Base-by-base conservation (phyloP, 2,113 vertebrate genomes). In the Epinephelus lanceolatus region DNA sequence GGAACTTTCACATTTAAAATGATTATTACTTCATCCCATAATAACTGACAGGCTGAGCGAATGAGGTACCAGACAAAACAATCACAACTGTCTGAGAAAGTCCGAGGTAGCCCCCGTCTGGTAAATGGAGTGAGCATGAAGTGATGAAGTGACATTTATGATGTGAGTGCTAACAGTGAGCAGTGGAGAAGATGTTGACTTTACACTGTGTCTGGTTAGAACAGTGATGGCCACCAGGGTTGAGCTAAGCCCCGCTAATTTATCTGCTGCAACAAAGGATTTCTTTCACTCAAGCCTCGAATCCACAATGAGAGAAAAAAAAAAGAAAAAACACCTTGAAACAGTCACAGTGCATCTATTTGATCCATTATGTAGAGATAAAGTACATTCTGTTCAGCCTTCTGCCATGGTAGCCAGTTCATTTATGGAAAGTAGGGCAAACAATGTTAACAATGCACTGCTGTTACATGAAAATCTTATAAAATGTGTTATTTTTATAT, bases 121-220 rank as follows among this genome's bases (percentile, higher is more conserved):
- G 45, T 85, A 83, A 84, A 86, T 80, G 65, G 78, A 85, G 85
- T 73, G 86, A 30, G 80, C 56, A 65, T 73, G 83, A 85, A 85
- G 86, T 81, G 85, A 89, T 57, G 70, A 90, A 79, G 84, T 95
- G 94, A 94, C 94, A 92, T 95, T 95, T 94, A 95, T 89, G 92
- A 93, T 56, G 93, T 93, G 94, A 81, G 88, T 57, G 83, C 86
- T 83, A 89, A 93, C 89, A 91, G 82, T 89, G 90, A 90, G 88
- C 94, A 93, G 93, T 6, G 17, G 76, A 53, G 68, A 78, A 78
- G 78, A 89, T 87, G 84, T 91, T 91, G 88, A 89, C 86, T 89
- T 86, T 80, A 71, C 79, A 45, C 83, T 49, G 85, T 73, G 82
- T 81, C 78, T 71, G 86, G 53, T 61, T 57, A 62, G 55, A 59